Percentiles rank a stretch among this genome's conserved stretches.
Conservation (phyloP, 1,140 invertebrate species). For the Drosophila arawakana region DNA sequence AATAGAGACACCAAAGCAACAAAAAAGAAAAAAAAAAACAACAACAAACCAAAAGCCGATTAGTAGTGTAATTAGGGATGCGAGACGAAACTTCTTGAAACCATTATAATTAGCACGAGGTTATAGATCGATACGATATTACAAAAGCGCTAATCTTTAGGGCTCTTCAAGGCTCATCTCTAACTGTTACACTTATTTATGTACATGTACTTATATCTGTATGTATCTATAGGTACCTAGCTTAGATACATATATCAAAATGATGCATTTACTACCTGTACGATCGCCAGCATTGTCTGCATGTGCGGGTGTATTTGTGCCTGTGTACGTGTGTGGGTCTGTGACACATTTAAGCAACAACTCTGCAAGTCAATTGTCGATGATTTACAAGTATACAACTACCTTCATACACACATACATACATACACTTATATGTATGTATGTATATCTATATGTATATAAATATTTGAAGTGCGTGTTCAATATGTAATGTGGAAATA, state of each 20-base stretch:
- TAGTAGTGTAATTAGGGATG: conserved; percentile 2
- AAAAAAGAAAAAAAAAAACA: neutral
- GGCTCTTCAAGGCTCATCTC: neutral
- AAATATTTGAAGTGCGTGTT: neutral
- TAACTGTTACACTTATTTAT: neutral
- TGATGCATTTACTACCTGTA: conserved; percentile 35
- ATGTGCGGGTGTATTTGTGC: neutral
- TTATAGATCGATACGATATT: neutral
- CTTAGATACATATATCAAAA: conserved; percentile 13
- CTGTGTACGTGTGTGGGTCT: neutral
- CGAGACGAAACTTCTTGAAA: neutral
- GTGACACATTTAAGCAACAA: conserved; percentile 33
- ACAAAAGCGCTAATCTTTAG: too few relatives aligned
- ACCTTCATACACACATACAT: neutral
- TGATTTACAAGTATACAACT: conserved; percentile 33
- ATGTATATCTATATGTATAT: neutral
- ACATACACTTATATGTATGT: neutral
- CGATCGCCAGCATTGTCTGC: conserved; percentile 12
- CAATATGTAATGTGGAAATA: conserved; percentile 7
- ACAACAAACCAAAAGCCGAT: neutral
- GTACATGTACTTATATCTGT: neutral
- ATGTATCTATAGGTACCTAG: too few relatives aligned
- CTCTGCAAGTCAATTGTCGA: conserved; percentile 35
- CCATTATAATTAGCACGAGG: neutral
- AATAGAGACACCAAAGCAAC: neutral